Evolutionary conservation across 2,113 vertebrate genomes (phyloP).

Genomic region (Poecile atricapillus): DNA sequence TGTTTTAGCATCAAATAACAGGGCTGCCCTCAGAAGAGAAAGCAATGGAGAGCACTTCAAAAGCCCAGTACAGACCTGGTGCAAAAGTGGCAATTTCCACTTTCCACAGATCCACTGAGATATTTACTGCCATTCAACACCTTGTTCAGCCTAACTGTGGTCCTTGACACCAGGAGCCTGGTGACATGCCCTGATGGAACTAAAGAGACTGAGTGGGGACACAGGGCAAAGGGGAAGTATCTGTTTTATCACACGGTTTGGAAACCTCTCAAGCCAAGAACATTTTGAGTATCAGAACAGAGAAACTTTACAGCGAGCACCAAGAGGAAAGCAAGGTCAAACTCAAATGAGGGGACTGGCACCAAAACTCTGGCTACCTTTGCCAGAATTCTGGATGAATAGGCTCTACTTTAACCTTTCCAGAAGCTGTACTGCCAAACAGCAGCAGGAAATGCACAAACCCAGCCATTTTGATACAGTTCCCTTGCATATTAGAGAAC

Average conservation of each 20-base stretch:
- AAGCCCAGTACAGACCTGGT: neutral
- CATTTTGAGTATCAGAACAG: neutral
- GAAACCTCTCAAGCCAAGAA: neutral
- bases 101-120: neutral
- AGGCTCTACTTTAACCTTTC: neutral
- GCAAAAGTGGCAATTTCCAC: neutral
- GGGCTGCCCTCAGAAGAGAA: neutral
- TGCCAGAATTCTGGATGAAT: conserved; percentile 34
- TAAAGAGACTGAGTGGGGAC: neutral
- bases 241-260: neutral
- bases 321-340: conserved; percentile 5
- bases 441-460: conserved; percentile 9
- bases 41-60: neutral
- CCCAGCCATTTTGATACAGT: neutral
- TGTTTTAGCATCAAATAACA: neutral
- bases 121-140: neutral
- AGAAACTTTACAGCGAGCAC: neutral
- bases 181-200: neutral
- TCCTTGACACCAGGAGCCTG: neutral
- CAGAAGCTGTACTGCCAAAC: neutral
- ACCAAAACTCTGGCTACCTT: neutral
- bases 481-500: neutral
- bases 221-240: neutral
- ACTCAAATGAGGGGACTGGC: neutral
- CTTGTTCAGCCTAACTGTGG: neutral